Evolutionary conservation across 1,140 invertebrate species (phyloP).

Genomic region (Paraescarpia echinospica): DNA sequence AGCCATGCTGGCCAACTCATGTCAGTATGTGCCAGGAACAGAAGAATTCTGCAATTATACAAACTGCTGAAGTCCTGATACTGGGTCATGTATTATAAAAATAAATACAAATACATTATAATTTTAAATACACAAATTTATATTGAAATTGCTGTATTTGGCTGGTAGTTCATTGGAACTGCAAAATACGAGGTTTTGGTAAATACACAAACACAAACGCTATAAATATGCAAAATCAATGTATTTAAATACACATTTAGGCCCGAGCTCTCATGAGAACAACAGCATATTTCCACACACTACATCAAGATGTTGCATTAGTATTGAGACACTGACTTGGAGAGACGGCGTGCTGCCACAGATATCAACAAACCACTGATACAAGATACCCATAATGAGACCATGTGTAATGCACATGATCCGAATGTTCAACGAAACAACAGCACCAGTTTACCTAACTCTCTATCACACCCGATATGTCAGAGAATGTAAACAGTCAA

Average conservation of each 20-base stretch:
- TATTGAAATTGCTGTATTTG: neutral
- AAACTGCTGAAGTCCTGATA: neutral
- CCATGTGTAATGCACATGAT: neutral
- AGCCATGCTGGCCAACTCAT: neutral
- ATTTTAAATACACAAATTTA: neutral
- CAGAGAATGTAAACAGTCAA: neutral
- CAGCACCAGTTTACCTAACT: neutral
- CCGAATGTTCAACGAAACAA: neutral
- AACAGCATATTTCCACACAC: neutral
- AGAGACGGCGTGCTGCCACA: neutral
- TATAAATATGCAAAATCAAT: no score
- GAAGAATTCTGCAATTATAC: neutral
- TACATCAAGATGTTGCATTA: neutral
- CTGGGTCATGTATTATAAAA: neutral
- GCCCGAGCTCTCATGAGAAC: no score
- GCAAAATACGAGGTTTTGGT: no score
- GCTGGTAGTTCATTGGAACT: no score
- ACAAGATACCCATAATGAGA: neutral
- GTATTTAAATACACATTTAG: no score
- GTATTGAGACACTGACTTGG: neutral
- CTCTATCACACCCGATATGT: neutral
- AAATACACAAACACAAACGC: no score
- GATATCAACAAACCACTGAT: neutral
- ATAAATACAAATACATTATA: neutral
- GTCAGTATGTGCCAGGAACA: neutral